These are phyloP conservation scores for Calephelis perditalis DNA, from an alignment of 2,888 invertebrate species.

Conservation along the genomic window DNA sequence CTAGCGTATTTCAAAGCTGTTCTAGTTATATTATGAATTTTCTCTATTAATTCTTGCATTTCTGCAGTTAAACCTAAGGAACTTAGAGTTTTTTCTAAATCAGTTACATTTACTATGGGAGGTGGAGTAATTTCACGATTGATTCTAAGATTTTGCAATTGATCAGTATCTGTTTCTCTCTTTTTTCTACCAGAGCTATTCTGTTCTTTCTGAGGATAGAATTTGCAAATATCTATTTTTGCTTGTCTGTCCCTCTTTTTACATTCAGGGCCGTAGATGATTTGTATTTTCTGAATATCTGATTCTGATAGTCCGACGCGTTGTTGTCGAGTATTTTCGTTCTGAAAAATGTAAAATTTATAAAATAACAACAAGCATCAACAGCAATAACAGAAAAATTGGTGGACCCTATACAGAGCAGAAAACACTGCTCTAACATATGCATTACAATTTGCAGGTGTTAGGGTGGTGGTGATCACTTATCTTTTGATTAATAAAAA, in stretches of 20 bases:
- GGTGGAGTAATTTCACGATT: slow-evolving; percentile 60
- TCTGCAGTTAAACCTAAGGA: slow-evolving; percentile 44
- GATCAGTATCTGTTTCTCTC: slow-evolving; percentile 30
- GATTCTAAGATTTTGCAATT: slow-evolving; percentile 43
- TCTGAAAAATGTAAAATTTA: slow-evolving; percentile 37
- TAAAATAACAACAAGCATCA: not conserved
- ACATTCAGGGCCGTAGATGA: slow-evolving; percentile 57
- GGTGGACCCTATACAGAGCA: too few species aligned
- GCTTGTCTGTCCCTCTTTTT: slow-evolving; percentile 49
- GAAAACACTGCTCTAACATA: too few species aligned
- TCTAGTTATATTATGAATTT: slow-evolving; percentile 41
- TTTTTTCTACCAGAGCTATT: not conserved
- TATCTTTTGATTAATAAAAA: too few species aligned
- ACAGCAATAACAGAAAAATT: too few species aligned
- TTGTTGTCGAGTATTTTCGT: slow-evolving; percentile 40
- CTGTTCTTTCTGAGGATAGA: slow-evolving; percentile 31
- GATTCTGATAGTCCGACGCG: slow-evolving; percentile 39
- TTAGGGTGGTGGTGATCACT: too few species aligned
- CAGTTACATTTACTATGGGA: slow-evolving; percentile 24
- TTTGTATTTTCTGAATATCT: slow-evolving; percentile 54
- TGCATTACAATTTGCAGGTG: too few species aligned
- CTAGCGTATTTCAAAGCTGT: slow-evolving; percentile 44
- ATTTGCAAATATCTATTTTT: slow-evolving; percentile 56
- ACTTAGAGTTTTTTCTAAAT: slow-evolving; percentile 28
- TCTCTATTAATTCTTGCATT: slow-evolving; percentile 42